phyloP scores from a whole-genome alignment of 2,113 vertebrate genomes.

The Tenebrosternarchus preto region DNA sequence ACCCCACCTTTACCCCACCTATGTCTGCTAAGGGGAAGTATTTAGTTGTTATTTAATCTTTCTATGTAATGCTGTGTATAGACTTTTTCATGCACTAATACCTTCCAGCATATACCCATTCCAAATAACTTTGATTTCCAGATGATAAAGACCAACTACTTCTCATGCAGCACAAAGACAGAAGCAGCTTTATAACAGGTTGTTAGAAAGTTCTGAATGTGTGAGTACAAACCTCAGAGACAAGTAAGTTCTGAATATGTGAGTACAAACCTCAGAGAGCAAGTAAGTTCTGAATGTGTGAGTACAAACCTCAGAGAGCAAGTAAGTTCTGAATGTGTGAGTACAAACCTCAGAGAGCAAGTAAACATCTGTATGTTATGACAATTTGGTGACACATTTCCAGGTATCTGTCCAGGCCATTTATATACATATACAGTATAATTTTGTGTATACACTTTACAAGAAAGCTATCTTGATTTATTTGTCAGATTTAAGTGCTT shows the following conservation, averaged over 20 bases:
- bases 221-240: too few species aligned
- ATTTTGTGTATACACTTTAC: too few species aligned
- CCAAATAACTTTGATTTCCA: not conserved
- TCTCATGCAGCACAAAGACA: not conserved
- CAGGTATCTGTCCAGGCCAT: too few species aligned
- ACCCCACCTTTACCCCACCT: too few species aligned
- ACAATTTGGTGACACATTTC: not conserved
- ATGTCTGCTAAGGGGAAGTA: not conserved
- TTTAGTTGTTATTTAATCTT: slow-evolving; percentile 52
- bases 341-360: not conserved
- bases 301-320: not conserved
- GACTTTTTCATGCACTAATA: slow-evolving; percentile 30
- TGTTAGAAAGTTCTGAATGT: not conserved
- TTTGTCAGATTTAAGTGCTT: not conserved
- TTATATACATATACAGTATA: too few species aligned
- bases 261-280: not conserved
- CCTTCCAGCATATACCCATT: not conserved
- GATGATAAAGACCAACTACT: not conserved
- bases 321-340: too few species aligned
- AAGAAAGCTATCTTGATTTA: not conserved
- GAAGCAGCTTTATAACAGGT: not conserved
- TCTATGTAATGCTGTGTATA: slow-evolving; percentile 33
- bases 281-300: not conserved
- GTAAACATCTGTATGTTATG: not conserved
- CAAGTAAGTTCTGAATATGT: too few species aligned